phyloP scores from a whole-genome alignment of 2,888 invertebrate species.

The Drosophila niveifrons region DNA sequence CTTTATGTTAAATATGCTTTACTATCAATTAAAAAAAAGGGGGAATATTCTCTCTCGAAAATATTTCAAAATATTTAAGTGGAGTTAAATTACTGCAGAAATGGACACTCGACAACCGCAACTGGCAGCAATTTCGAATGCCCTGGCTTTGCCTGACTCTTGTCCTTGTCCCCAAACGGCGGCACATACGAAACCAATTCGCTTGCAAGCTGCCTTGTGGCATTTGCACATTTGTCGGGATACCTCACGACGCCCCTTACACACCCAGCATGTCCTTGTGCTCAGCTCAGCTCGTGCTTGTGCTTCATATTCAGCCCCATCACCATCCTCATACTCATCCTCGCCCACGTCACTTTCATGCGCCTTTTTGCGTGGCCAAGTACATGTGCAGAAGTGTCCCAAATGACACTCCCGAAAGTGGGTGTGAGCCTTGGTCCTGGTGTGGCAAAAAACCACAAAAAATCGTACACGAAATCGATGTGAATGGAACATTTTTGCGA shows the following conservation, averaged over 20 bases:
- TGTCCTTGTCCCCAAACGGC: conserved; percentile 16
- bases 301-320: background rate
- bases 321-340: conserved; percentile 12
- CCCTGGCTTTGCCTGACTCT: background rate
- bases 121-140: conserved; percentile 9
- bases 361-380: conserved; percentile 79
- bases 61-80: conserved; percentile 42
- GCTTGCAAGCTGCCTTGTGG: conserved; percentile 31
- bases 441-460: conserved; percentile 63
- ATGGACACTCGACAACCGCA: conserved; percentile 49
- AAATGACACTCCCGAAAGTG: conserved; percentile 66
- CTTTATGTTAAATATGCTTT: conserved; percentile 17
- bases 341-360: conserved; percentile 72
- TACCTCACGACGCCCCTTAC: background rate
- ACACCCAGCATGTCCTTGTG: background rate
- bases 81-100: conserved; percentile 47
- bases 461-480: conserved; percentile 62
- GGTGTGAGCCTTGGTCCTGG: conserved; percentile 16
- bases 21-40: conserved; percentile 46
- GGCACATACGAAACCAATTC: conserved; percentile 31
- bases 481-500: conserved; percentile 40
- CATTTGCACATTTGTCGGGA: conserved; percentile 64
- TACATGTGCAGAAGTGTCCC: conserved; percentile 73
- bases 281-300: background rate
- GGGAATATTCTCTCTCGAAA: background rate